Base-by-base conservation (phyloP, 2,888 invertebrate genomes). In the Nebria salina region DNA sequence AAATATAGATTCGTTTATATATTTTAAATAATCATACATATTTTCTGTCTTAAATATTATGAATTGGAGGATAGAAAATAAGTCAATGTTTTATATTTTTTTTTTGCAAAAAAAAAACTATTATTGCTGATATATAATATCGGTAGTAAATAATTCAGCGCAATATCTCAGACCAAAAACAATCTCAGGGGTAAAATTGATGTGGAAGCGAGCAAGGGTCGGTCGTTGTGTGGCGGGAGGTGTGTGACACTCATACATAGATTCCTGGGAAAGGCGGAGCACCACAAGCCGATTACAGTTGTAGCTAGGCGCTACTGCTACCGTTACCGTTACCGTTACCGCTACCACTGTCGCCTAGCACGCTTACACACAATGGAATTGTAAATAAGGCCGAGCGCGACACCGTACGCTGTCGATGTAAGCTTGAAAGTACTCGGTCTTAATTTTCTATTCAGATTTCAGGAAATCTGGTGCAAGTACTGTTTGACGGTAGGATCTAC, bases 201-300 rank as follows among this genome's bases (percentile, higher is more conserved):
- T 25, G 70, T 25, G 4, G 70, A 34, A 70, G 1, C 13, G 25
- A 26, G 70, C 20, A 20, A 70, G 70, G 15, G 66, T 25, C 66
- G 25, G 65, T 65, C 20, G 6, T n/a, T 41, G 72, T 54, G 78
- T 34, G 42, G 41, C 42, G 75, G 42, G 25, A 25, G 65, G 26
- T 72, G 43, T 15, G 72, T 15, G 77, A 54, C 26, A 41, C 34
- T 65, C 75, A 25, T 25, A 34, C 54, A 20, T 66, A 54, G 54
- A 54, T 6, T 54, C 54, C 54, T 7, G 54, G 54, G 54, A 54
- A 54, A 54, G 54, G 54, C 76, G 76, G 80, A 66, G 82, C 75
- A 84, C 86, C 86, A 82, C 86, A 86, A 86, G 85, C 86, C 85
- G 86, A 86, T 86, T 86, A 86, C 85, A 84, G 84, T 84, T 85